These are phyloP conservation scores for Polymixis flavicincta DNA, from an alignment of 2,888 invertebrate species.

Conservation along the genomic window DNA sequence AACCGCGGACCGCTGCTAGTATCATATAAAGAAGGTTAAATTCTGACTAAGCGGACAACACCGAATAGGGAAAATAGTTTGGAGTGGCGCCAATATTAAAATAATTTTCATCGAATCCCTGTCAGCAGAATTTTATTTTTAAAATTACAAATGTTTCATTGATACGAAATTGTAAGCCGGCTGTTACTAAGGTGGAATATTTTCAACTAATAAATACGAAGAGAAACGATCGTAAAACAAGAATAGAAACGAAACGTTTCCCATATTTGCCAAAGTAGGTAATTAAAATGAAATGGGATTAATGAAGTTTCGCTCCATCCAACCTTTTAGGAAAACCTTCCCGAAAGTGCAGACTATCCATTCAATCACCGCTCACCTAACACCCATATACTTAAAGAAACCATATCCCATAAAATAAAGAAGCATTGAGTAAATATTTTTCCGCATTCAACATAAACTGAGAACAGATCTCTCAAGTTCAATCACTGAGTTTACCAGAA, in stretches of 20 bases:
- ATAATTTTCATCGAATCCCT: constrained; percentile 26
- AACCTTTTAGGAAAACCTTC: neutral
- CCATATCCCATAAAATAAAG: neutral
- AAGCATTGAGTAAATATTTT: constrained; percentile 35
- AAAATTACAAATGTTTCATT: constrained; percentile 52
- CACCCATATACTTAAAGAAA: too few species aligned
- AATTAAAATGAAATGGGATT: constrained; percentile 3
- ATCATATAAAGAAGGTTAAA: constrained; percentile 49
- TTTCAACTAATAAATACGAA: neutral
- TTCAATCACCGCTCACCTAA: constrained; percentile 1
- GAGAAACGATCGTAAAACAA: neutral
- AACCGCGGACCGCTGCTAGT: too few species aligned
- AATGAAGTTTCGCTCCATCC: neutral
- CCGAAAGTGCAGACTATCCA: neutral
- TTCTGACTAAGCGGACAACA: constrained; percentile 46
- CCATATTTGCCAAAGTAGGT: neutral
- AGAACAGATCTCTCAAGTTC: constrained; percentile 58
- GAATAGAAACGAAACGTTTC: neutral
- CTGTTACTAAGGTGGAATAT: constrained; percentile 27
- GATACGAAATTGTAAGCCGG: neutral
- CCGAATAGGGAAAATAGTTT: constrained; percentile 57
- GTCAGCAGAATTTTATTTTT: constrained; percentile 47
- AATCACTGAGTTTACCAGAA: constrained; percentile 60
- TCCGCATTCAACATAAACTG: constrained; percentile 27
- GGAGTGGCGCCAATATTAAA: constrained; percentile 55